Evolutionary conservation across 2,888 invertebrate genomes (phyloP).

Genomic region (Coelogynopora nodosa): DNA sequence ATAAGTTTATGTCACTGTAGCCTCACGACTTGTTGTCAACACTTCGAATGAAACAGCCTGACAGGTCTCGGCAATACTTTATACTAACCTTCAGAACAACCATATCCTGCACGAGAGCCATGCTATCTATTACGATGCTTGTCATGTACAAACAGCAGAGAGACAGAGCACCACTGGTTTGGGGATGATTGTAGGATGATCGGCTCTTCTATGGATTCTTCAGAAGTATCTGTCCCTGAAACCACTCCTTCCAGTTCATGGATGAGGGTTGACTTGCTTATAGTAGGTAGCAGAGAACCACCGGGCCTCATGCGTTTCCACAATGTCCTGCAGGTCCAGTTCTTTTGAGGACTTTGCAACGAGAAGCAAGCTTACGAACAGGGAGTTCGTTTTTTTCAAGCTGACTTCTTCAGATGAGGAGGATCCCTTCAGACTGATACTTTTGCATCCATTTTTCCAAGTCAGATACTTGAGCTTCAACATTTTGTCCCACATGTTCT

Average conservation of each 20-base stretch:
- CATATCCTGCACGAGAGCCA: constrained; percentile 33
- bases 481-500: constrained; percentile 19
- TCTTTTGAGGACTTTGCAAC: constrained; percentile 20
- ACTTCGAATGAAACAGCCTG: constrained; percentile 25
- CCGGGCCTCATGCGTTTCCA: neutral
- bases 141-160: too few relatives aligned
- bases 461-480: constrained; percentile 20
- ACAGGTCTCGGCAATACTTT: constrained; percentile 19
- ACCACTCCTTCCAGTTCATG: constrained; percentile 31
- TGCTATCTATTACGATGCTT: constrained; percentile 10
- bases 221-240: constrained; percentile 1
- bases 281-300: constrained; percentile 11
- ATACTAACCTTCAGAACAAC: constrained; percentile 6
- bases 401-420: neutral
- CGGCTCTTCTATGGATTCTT: constrained; percentile 1
- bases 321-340: constrained; percentile 27
- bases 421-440: neutral
- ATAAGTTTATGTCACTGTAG: neutral
- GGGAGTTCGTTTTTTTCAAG: neutral
- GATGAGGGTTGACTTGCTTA: constrained; percentile 19
- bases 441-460: constrained; percentile 25
- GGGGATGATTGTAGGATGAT: neutral
- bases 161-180: too few relatives aligned
- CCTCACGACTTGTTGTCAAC: neutral
- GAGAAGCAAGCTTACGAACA: neutral